phyloP scores from a whole-genome alignment of 2,797 vertebrate species.

The Adelosebastes latens region DNA sequence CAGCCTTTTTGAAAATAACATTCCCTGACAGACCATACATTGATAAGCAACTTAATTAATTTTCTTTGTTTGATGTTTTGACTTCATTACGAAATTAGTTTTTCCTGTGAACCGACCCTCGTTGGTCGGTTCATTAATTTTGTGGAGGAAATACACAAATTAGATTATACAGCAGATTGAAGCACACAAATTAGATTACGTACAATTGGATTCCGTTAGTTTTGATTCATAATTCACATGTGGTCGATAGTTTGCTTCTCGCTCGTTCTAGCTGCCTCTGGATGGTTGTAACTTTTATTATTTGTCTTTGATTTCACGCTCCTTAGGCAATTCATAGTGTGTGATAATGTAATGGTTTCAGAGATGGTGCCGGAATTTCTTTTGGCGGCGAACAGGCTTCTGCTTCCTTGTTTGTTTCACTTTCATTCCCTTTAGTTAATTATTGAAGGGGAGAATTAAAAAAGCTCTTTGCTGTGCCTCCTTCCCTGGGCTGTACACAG shows the following conservation, averaged over 20 bases:
- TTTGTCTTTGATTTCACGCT: slow-evolving; percentile 52
- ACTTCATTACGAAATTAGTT: slow-evolving; percentile 78
- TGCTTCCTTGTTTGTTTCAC: slow-evolving; percentile 51
- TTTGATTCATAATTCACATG: slow-evolving; percentile 77
- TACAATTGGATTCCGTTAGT: slow-evolving; percentile 80
- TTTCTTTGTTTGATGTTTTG: slow-evolving; percentile 81
- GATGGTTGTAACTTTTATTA: slow-evolving; percentile 46
- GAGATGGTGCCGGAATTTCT: slow-evolving; percentile 31
- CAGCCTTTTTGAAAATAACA: slow-evolving; percentile 67
- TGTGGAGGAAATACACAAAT: slow-evolving; percentile 80
- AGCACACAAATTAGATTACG: slow-evolving; percentile 78
- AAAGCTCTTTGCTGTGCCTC: slow-evolving; percentile 43
- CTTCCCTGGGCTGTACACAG: slow-evolving; percentile 28
- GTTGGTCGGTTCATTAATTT: slow-evolving; percentile 77
- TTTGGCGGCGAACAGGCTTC: slow-evolving; percentile 27
- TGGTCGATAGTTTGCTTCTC: slow-evolving; percentile 64
- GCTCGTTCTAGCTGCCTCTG: slow-evolving; percentile 22
- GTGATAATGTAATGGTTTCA: slow-evolving; percentile 43
- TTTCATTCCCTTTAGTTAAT: slow-evolving; percentile 60
- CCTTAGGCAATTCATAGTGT: slow-evolving; percentile 31
- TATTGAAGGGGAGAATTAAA: slow-evolving; percentile 59
- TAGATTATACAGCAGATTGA: slow-evolving; percentile 80
- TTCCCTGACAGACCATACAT: slow-evolving; percentile 75
- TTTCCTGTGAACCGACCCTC: slow-evolving; percentile 44
- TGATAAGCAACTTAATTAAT: slow-evolving; percentile 85